A percentile compares a stretch with the other conserved stretches of the same genome.
Conservation (phyloP, 2,797 vertebrate species). For the Anguilla anguilla region DNA sequence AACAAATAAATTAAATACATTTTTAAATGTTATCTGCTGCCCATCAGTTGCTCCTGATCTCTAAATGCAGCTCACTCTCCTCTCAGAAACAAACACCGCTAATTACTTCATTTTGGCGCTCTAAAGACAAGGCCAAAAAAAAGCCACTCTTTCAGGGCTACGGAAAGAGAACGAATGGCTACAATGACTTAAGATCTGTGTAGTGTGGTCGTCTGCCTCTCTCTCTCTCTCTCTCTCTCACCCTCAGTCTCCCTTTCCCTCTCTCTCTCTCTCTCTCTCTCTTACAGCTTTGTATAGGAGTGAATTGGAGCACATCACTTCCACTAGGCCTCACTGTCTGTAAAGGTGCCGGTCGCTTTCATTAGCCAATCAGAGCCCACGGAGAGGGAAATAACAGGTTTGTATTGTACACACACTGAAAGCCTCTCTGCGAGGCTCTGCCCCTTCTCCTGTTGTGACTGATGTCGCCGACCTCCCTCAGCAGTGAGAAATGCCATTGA, state of each 20-base stretch:
- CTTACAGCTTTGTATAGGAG: neutral
- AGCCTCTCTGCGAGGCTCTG: neutral
- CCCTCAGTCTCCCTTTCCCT: neutral
- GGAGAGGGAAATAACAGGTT: neutral
- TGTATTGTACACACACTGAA: slow-evolving; percentile 5
- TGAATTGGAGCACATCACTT: slow-evolving; percentile 15
- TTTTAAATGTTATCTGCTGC: neutral
- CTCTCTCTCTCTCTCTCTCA: no score
- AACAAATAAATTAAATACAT: neutral
- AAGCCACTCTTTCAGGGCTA: neutral
- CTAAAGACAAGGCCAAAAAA: neutral
- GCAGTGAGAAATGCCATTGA: neutral
- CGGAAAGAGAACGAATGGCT: neutral
- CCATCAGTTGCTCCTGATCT: neutral
- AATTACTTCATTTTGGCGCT: slow-evolving; percentile 7
- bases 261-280: neutral
- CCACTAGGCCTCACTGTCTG: slow-evolving; percentile 21
- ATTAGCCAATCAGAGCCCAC: neutral
- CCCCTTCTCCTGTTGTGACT: neutral
- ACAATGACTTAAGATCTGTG: slow-evolving; percentile 11
- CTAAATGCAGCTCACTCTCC: neutral
- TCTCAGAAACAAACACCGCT: neutral
- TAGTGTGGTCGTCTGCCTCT: neutral
- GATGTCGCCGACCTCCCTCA: neutral
- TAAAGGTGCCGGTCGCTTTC: slow-evolving; percentile 10